Evolutionary conservation across 2,113 vertebrate genomes (phyloP).

Genomic region (Xyrauchen texanus): DNA sequence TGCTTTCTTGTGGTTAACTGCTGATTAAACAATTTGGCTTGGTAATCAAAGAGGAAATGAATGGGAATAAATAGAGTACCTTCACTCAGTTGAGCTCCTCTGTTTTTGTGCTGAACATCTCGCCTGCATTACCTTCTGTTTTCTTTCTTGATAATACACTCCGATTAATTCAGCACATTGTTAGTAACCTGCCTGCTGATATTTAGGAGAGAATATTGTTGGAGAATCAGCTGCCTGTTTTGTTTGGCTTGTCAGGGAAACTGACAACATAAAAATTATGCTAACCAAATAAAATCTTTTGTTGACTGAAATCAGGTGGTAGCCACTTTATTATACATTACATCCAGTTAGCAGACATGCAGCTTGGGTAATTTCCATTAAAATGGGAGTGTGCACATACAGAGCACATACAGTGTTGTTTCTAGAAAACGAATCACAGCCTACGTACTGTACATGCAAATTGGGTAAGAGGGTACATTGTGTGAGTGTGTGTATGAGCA

Average conservation of each 20-base stretch:
- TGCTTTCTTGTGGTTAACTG: too few relatives aligned
- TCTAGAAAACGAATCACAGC: constrained; percentile 16
- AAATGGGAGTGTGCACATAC: background rate
- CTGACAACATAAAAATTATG: background rate
- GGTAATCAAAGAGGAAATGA: too few relatives aligned
- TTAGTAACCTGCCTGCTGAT: too few relatives aligned
- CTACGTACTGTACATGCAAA: background rate
- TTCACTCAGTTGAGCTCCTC: too few relatives aligned
- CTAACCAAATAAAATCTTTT: background rate
- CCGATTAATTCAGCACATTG: too few relatives aligned
- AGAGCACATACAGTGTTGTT: background rate
- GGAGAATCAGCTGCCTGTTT: background rate
- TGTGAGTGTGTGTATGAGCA: background rate
- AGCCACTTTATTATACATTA: background rate
- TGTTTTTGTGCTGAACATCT: too few relatives aligned
- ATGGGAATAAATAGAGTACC: too few relatives aligned
- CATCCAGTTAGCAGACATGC: background rate
- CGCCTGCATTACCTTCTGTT: too few relatives aligned
- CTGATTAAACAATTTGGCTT: too few relatives aligned
- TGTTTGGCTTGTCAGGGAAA: background rate
- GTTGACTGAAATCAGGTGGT: background rate
- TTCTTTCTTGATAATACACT: too few relatives aligned
- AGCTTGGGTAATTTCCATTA: constrained; percentile 4
- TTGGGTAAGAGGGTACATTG: constrained; percentile 14
- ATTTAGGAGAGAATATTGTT: too few relatives aligned